Percentiles rank a stretch among this genome's conserved stretches.
These are phyloP conservation scores for Ptilorrhoa leucosticta DNA, from an alignment of 2,113 vertebrate genomes.

Conservation along the genomic window DNA sequence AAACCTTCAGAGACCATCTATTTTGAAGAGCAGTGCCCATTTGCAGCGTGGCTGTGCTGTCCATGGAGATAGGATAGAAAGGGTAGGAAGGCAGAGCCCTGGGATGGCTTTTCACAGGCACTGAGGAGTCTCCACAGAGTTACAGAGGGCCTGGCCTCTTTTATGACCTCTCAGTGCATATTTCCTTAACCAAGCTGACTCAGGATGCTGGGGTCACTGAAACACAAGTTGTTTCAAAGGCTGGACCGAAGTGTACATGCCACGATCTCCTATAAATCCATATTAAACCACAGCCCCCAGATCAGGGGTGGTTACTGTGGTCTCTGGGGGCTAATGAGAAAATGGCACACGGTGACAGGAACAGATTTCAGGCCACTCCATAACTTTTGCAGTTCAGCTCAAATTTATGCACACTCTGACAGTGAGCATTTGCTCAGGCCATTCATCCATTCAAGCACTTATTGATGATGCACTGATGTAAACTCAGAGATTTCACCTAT, in stretches of 20 bases:
- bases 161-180: background rate
- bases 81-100: background rate
- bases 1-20: background rate
- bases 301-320: background rate
- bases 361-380: background rate
- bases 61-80: background rate
- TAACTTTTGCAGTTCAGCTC: background rate
- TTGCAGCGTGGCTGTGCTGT: background rate
- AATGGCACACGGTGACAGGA: background rate
- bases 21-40: background rate
- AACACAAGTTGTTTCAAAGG: background rate
- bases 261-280: background rate
- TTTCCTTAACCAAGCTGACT: conserved; percentile 35
- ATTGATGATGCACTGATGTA: background rate
- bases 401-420: background rate
- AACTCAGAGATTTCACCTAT: background rate
- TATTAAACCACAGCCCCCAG: background rate
- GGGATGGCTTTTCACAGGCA: background rate
- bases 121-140: background rate
- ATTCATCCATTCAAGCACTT: background rate
- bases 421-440: background rate
- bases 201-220: conserved; percentile 25
- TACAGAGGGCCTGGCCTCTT: background rate
- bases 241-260: background rate
- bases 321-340: background rate